Evolutionary conservation across 2,113 vertebrate genomes (phyloP).

Genomic region (Lampris incognitus): DNA sequence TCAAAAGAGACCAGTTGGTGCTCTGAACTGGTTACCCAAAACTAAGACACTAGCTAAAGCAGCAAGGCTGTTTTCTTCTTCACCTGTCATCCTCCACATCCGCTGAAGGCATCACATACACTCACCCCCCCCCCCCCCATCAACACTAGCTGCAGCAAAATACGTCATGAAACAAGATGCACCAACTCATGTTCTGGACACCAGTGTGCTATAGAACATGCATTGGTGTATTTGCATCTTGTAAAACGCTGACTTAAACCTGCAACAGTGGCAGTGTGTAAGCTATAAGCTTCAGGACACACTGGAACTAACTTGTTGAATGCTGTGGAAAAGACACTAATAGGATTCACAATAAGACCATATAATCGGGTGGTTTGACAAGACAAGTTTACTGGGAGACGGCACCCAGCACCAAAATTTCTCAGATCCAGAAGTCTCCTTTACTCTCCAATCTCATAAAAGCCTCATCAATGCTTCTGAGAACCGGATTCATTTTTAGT

Average conservation of each 20-base stretch:
- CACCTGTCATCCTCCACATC: conserved; percentile 47
- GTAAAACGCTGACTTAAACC: neutral
- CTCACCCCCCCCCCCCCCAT: neutral
- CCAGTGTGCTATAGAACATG: neutral
- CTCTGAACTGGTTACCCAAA: conserved; percentile 46
- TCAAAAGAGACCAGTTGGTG: conserved; percentile 61
- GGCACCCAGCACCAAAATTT: conserved; percentile 29
- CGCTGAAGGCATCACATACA: conserved; percentile 29
- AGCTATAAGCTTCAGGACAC: conserved; percentile 42
- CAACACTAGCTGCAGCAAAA: neutral
- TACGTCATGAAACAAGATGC: conserved; percentile 6
- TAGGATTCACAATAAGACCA: conserved; percentile 32
- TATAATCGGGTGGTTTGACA: conserved; percentile 38
- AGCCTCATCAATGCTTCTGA: conserved; percentile 1
- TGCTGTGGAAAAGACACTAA: conserved; percentile 23
- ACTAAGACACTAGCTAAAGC: neutral
- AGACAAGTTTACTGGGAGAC: conserved; percentile 15
- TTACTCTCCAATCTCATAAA: neutral
- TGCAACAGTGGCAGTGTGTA: conserved; percentile 28
- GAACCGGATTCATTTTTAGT: conserved; percentile 47
- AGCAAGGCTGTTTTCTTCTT: conserved; percentile 45
- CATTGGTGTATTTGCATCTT: neutral
- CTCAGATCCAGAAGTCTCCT: conserved; percentile 3
- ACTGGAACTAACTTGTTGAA: conserved; percentile 26
- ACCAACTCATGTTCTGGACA: neutral